phyloP scores from a whole-genome alignment of 2,113 vertebrate genomes.

The Crotalus tigris region DNA sequence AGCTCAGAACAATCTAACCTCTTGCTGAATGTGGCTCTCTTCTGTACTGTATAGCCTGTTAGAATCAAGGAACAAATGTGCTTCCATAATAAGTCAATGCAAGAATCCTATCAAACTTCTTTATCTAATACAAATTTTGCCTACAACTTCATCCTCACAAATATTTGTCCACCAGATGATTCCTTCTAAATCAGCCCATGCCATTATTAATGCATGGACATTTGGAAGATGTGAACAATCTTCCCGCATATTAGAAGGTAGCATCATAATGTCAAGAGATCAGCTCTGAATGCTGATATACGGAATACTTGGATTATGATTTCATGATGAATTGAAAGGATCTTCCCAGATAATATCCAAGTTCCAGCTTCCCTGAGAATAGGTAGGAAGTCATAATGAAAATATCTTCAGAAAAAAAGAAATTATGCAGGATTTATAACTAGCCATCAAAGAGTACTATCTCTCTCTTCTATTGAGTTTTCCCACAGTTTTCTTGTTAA shows the following conservation, averaged over 20 bases:
- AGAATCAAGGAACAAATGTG: not conserved
- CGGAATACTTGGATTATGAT: slow-evolving; percentile 66
- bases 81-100: slow-evolving; percentile 20
- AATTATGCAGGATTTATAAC: slow-evolving; percentile 54
- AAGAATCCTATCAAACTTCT: slow-evolving; percentile 20
- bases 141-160: not conserved
- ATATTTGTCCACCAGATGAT: slow-evolving; percentile 3
- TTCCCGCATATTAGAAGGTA: slow-evolving; percentile 22
- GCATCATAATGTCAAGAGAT: slow-evolving; percentile 32
- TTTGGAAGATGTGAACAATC: slow-evolving; percentile 20
- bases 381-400: slow-evolving; percentile 71
- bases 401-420: slow-evolving; percentile 64
- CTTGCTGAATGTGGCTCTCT: not conserved
- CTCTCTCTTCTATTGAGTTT: slow-evolving; percentile 60
- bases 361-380: slow-evolving; percentile 77
- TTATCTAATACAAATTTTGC: slow-evolving; percentile 14
- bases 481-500: slow-evolving; percentile 47
- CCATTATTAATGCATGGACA: slow-evolving; percentile 49
- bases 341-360: slow-evolving; percentile 55
- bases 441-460: slow-evolving; percentile 50
- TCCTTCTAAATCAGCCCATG: slow-evolving; percentile 12
- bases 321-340: slow-evolving; percentile 47
- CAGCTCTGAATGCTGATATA: slow-evolving; percentile 53
- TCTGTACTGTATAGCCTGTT: slow-evolving; percentile 6
- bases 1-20: slow-evolving; percentile 43